Percentiles rank a stretch among this genome's conserved stretches.
Evolutionary conservation across 2,888 invertebrate species (phyloP).

Genomic region (Aphelenchoides bicaudatus): DNA sequence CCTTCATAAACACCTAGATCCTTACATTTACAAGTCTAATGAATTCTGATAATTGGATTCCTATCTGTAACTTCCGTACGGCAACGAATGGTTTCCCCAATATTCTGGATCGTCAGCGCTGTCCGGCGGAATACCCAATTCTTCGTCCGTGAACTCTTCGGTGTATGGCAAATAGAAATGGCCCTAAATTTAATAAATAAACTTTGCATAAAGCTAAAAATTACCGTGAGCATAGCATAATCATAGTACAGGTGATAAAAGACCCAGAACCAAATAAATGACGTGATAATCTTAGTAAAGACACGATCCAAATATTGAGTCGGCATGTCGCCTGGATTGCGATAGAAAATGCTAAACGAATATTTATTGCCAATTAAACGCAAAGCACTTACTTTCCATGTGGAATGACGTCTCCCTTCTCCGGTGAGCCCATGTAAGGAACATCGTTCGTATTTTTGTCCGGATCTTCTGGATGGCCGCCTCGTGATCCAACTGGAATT

Average conservation of each 20-base stretch:
- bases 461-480: slow-evolving; percentile 16
- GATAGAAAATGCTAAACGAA: not conserved
- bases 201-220: not conserved
- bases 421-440: slow-evolving; percentile 1
- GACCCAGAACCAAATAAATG: slow-evolving; percentile 41
- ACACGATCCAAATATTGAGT: slow-evolving; percentile 13
- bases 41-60: too few species aligned
- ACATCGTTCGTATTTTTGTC: slow-evolving; percentile 2
- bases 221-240: slow-evolving; percentile 45
- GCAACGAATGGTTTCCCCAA: slow-evolving; percentile 47
- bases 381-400: too few species aligned
- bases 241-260: slow-evolving; percentile 58
- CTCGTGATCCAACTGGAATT: not conserved
- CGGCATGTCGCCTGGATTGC: not conserved
- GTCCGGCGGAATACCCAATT: slow-evolving; percentile 59
- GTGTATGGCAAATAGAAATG: slow-evolving; percentile 59
- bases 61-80: slow-evolving; percentile 51
- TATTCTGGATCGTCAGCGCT: slow-evolving; percentile 56
- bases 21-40: too few species aligned
- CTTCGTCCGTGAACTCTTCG: slow-evolving; percentile 57
- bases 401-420: slow-evolving; percentile 6
- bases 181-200: slow-evolving; percentile 39
- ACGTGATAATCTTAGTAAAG: not conserved
- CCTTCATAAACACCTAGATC: too few species aligned
- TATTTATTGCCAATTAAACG: not conserved